Conservation (phyloP, 2,797 vertebrate genomes). For the Iguana delicatissima region DNA sequence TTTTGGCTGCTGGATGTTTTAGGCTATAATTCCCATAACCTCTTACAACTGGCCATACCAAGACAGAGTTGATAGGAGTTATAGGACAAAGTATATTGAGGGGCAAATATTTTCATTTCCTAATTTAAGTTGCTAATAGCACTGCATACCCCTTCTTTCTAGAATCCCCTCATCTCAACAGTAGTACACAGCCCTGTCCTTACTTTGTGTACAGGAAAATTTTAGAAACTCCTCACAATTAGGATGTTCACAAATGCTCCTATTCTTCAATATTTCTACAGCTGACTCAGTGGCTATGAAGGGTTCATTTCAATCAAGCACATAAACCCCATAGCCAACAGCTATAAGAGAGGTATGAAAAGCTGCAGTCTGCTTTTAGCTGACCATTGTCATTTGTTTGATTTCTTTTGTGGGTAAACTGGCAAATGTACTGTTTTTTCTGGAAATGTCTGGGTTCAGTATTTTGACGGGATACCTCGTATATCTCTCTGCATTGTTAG, state of each 20-base stretch:
- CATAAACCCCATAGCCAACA: neutral
- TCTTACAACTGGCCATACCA: too few species aligned
- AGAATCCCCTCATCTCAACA: neutral
- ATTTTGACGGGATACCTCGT: neutral
- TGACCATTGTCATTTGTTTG: neutral
- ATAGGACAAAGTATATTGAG: neutral
- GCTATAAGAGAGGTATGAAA: neutral
- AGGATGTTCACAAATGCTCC: neutral
- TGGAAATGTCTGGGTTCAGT: neutral
- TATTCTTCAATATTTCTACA: neutral
- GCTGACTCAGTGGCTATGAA: neutral
- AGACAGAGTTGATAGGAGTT: too few species aligned
- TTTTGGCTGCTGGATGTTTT: too few species aligned
- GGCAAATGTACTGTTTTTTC: conserved; percentile 6
- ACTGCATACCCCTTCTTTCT: neutral
- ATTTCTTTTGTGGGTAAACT: neutral
- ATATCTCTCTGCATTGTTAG: neutral
- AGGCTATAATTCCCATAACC: too few species aligned
- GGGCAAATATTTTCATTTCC: neutral
- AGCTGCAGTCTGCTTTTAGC: neutral
- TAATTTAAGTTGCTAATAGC: neutral
- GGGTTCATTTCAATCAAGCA: neutral
- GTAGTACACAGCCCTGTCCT: too few species aligned
- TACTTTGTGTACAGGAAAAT: neutral
- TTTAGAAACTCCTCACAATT: neutral